Percentiles rank a stretch among this genome's conserved stretches.
These are phyloP conservation scores for Leuctra nigra DNA, from an alignment of 2,888 invertebrate genomes.

Conservation along the genomic window DNA sequence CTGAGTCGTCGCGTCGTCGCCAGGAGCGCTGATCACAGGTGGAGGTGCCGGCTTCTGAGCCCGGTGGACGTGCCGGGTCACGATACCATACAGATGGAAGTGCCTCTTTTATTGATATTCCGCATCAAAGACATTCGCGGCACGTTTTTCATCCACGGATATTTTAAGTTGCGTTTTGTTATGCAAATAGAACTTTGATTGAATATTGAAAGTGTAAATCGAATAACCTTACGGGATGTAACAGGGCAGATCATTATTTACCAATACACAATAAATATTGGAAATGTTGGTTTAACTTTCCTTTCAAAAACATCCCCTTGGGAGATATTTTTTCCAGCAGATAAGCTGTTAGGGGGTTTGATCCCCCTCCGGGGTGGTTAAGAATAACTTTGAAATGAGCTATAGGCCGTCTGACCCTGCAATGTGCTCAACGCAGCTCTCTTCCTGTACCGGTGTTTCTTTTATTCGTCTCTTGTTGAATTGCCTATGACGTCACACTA, in stretches of 20 bases:
- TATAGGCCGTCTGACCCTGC: neutral
- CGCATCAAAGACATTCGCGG: too few species aligned
- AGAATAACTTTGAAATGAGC: neutral
- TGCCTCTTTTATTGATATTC: too few species aligned
- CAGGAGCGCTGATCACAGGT: too few species aligned
- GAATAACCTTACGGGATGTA: neutral
- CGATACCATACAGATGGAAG: too few species aligned
- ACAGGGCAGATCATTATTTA: conserved; percentile 17
- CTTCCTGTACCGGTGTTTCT: conserved; percentile 10
- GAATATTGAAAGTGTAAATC: too few species aligned
- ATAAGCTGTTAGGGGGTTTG: conserved; percentile 19
- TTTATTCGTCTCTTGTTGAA: conserved; percentile 18
- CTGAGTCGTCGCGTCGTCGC: too few species aligned
- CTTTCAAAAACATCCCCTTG: conserved; percentile 16
- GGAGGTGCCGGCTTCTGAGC: too few species aligned
- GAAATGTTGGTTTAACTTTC: conserved; percentile 17
- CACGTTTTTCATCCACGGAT: too few species aligned
- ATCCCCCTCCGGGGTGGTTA: conserved; percentile 16
- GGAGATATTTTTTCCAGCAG: conserved; percentile 20
- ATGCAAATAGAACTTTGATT: too few species aligned
- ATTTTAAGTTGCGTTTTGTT: too few species aligned
- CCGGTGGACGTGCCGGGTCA: too few species aligned
- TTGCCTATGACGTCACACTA: conserved; percentile 20
- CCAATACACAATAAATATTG: conserved; percentile 22
- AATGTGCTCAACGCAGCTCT: neutral